Evolutionary conservation across 2,113 vertebrate species (phyloP).

Genomic region (Mormyrus iriodes): DNA sequence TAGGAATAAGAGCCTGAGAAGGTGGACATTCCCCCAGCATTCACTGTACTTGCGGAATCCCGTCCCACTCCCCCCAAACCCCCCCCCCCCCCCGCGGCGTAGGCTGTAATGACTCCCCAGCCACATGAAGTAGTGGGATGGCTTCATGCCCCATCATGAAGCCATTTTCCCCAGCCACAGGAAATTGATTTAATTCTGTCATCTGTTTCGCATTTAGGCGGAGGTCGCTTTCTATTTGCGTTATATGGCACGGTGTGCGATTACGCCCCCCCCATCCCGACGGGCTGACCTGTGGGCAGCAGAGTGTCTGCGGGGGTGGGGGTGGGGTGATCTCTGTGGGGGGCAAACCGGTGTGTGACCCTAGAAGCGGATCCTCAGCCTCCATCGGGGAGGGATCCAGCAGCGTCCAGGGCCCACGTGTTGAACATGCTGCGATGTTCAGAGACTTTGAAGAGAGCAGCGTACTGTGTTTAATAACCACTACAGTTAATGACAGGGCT

Average conservation of each 20-base stretch:
- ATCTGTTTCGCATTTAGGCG: slow-evolving; percentile 16
- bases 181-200: slow-evolving; percentile 21
- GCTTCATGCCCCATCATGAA: not conserved
- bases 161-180: slow-evolving; percentile 17
- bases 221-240: slow-evolving; percentile 9
- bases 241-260: not conserved
- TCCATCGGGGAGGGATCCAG: not conserved
- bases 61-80: not conserved
- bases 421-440: not conserved
- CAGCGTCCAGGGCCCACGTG: not conserved
- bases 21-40: not conserved
- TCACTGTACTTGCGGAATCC: not conserved
- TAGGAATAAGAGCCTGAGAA: not conserved
- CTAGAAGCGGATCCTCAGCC: not conserved
- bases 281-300: not conserved
- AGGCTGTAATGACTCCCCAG: not conserved
- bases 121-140: not conserved
- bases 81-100: not conserved
- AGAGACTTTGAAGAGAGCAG: not conserved
- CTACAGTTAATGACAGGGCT: slow-evolving; percentile 9
- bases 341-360: not conserved
- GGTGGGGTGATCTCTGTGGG: not conserved
- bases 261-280: not conserved
- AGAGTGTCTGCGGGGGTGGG: not conserved
- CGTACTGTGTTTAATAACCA: slow-evolving; percentile 10